Conservation (phyloP, 2,888 invertebrate genomes). For the Ischnura elegans region DNA sequence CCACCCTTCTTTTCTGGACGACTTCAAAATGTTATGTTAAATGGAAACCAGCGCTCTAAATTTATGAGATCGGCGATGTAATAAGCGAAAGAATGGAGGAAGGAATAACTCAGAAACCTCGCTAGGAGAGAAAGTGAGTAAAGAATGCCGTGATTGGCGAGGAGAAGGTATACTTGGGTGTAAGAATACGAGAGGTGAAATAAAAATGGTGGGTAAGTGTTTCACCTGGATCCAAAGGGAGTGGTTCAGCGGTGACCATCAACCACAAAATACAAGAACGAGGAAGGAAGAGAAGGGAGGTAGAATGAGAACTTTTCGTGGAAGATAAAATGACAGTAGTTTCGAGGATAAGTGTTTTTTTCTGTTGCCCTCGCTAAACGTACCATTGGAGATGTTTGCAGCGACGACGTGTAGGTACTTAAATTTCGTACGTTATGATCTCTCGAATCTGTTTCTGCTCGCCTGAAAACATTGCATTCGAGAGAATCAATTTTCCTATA, state of each 20-base stretch:
- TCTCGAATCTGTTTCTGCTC: too few relatives aligned
- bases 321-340: constrained; percentile 19
- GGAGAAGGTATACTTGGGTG: neutral
- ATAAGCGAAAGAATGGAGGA: constrained; percentile 25
- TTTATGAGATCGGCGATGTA: constrained; percentile 51
- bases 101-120: neutral
- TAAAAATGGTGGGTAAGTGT: neutral
- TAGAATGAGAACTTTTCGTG: constrained; percentile 13
- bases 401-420: neutral
- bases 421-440: constrained; percentile 48
- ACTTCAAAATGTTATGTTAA: constrained; percentile 33
- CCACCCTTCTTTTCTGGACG: neutral
- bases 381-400: constrained; percentile 32
- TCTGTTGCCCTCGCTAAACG: constrained; percentile 25
- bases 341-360: constrained; percentile 58
- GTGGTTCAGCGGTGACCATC: neutral
- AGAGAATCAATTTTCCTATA: too few relatives aligned
- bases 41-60: constrained; percentile 15
- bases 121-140: neutral
- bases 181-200: neutral
- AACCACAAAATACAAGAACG: constrained; percentile 25
- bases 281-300: neutral
- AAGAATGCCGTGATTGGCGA: neutral
- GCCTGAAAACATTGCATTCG: too few relatives aligned
- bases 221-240: constrained; percentile 36